Evolutionary conservation across 2,888 invertebrate species (phyloP).

Genomic region (Leucophenga maculata): DNA sequence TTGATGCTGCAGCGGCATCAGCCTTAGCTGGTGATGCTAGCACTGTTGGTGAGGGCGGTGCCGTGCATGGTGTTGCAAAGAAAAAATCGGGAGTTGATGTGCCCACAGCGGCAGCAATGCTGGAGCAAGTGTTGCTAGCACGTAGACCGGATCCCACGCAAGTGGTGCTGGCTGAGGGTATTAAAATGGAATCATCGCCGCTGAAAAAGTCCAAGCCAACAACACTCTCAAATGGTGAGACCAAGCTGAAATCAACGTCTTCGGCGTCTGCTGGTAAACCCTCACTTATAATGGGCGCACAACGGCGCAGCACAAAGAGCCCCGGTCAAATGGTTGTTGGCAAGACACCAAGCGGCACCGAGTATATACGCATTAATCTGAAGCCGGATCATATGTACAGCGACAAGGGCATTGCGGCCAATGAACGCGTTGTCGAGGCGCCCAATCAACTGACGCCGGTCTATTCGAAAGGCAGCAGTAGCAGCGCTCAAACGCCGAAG

Average conservation of each 20-base stretch:
- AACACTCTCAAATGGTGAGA: conserved; percentile 59
- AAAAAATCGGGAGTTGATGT: conserved; percentile 64
- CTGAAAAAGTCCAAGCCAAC: conserved; percentile 48
- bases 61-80: too few relatives aligned
- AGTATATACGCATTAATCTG: conserved; percentile 79
- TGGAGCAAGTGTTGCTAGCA: conserved; percentile 76
- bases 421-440: conserved; percentile 67
- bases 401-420: conserved; percentile 73
- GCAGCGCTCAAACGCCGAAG: conserved; percentile 48
- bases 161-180: conserved; percentile 78
- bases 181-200: conserved; percentile 73
- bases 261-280: conserved; percentile 32
- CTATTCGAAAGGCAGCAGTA: conserved; percentile 47
- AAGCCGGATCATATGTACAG: conserved; percentile 84
- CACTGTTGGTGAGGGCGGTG: conserved; percentile 36
- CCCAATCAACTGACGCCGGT: conserved; percentile 58
- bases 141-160: conserved; percentile 79
- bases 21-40: conserved; percentile 47
- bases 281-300: conserved; percentile 52
- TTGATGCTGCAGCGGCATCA: conserved; percentile 72
- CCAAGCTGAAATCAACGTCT: conserved; percentile 40
- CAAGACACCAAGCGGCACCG: conserved; percentile 71
- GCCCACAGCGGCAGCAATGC: conserved; percentile 74
- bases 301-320: conserved; percentile 64
- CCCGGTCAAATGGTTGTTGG: conserved; percentile 71